Evolutionary conservation across 1,140 invertebrate genomes (phyloP), one percentile per base, ranked within the genome.

Genomic region (Sitobion miscanthi): DNA sequence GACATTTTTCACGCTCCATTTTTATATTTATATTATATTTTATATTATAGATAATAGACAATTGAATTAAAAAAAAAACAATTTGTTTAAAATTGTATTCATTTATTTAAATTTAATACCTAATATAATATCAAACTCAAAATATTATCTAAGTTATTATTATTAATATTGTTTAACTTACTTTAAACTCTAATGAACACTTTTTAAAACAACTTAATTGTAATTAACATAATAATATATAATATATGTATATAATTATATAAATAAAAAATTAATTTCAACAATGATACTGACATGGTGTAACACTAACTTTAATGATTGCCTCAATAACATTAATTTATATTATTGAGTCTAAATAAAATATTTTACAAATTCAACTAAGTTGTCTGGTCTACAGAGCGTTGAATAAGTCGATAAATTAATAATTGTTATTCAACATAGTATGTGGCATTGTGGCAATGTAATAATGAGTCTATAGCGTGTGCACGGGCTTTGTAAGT

Each of bases 151-250:
- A 89, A 89, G 14, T 57, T 30, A 42, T 42, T 89, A 54, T 57
- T 38, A 69, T 69, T 89, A 52, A 21, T 88, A 52, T 38, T 54
- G 8, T 38, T 89, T 77, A 87, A 87, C 52, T 54, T 57, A 89
- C 21, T 54, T 89, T 89, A 89, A 54, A 89, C 23, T 89, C 88
- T 89, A 89, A 89, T 89, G 88, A 89, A 89, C 88, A 89, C 88
- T 57, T 89, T 57, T 57, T 21, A 89, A 89, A 89, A 89, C 88
- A 57, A 54, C 52, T 89, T 89, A 89, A 89, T 54, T 54, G 8
- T 89, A 89, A 89, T 35, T 54, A 54, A 89, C 87, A 54, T 89
- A 89, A 25, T 42, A 89, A 47, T 85, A 85, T 42, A 49, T 47
- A 87, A 42, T 85, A 45, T 89, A 57, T 42, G 52, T 52, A 11